Percentiles rank a stretch among this genome's conserved stretches.
Conservation (phyloP, 1,140 invertebrate species). For the Leptoteleia sp. region DNA sequence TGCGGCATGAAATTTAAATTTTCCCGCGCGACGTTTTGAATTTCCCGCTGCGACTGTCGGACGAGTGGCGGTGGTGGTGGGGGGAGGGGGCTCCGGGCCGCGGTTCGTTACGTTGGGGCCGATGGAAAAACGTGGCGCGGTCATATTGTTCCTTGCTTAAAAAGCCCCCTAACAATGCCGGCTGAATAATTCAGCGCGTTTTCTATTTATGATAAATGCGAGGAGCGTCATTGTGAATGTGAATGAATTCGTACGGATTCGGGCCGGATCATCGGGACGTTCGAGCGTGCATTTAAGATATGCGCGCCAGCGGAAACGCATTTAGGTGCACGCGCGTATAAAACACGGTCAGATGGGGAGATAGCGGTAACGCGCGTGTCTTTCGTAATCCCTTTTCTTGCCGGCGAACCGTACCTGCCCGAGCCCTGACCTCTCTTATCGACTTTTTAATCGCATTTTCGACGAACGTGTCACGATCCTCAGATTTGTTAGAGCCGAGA, state of each 20-base stretch:
- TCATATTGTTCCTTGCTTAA: conserved; percentile 31
- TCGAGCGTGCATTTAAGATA: conserved; percentile 33
- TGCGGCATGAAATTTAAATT: conserved; percentile 37
- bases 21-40: conserved; percentile 19
- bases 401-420: conserved; percentile 29
- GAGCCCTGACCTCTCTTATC: conserved; percentile 49
- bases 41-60: conserved; percentile 9
- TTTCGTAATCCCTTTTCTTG: conserved; percentile 49
- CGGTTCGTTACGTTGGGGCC: neutral
- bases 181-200: conserved; percentile 52
- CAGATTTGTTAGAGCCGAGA: conserved; percentile 31
- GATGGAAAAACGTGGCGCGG: conserved; percentile 3
- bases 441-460: conserved; percentile 38
- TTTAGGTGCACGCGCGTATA: conserved; percentile 47
- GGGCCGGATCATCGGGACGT: conserved; percentile 21
- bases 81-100: too few relatives aligned
- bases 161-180: conserved; percentile 43
- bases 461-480: conserved; percentile 44
- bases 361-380: conserved; percentile 48
- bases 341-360: conserved; percentile 51
- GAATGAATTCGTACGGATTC: conserved; percentile 38
- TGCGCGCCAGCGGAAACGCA: conserved; percentile 49
- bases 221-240: conserved; percentile 16
- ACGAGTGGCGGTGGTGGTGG: neutral
- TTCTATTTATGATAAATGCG: conserved; percentile 56